Evolutionary conservation across 2,888 invertebrate species (phyloP).

Genomic region (Plutella xylostella): DNA sequence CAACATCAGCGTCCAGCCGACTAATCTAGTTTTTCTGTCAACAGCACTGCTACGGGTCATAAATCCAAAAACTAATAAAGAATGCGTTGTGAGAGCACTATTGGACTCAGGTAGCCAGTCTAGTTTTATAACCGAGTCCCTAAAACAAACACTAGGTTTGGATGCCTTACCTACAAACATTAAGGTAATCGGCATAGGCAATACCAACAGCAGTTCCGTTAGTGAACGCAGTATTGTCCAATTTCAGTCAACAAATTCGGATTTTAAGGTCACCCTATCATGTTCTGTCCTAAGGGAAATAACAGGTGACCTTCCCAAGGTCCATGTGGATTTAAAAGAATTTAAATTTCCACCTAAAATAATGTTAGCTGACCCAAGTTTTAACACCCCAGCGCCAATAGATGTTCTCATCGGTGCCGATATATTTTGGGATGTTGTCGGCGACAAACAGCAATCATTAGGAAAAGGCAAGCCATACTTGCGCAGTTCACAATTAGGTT

Average conservation of each 20-base stretch:
- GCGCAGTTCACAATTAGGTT: background rate
- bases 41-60: constrained; percentile 13
- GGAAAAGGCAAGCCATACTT: background rate
- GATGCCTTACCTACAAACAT: background rate
- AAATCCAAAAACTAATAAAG: constrained; percentile 15
- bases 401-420: background rate
- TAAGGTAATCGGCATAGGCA: background rate
- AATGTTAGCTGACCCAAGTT: constrained; percentile 4
- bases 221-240: too few species aligned
- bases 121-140: background rate
- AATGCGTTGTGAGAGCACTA: constrained; percentile 9
- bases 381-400: constrained; percentile 3
- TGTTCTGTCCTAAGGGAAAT: background rate
- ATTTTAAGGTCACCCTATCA: background rate
- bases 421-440: background rate
- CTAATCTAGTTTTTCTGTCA: constrained; percentile 12
- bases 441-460: background rate
- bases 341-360: constrained; percentile 5
- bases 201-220: too few species aligned
- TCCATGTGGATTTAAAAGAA: background rate
- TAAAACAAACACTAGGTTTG: background rate
- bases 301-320: background rate
- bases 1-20: background rate
- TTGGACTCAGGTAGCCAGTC: constrained; percentile 15
- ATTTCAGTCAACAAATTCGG: background rate